Evolutionary conservation across 2,113 vertebrate genomes (phyloP), one percentile per base, ranked within the genome.

Genomic region (Chloroceryle aenea): DNA sequence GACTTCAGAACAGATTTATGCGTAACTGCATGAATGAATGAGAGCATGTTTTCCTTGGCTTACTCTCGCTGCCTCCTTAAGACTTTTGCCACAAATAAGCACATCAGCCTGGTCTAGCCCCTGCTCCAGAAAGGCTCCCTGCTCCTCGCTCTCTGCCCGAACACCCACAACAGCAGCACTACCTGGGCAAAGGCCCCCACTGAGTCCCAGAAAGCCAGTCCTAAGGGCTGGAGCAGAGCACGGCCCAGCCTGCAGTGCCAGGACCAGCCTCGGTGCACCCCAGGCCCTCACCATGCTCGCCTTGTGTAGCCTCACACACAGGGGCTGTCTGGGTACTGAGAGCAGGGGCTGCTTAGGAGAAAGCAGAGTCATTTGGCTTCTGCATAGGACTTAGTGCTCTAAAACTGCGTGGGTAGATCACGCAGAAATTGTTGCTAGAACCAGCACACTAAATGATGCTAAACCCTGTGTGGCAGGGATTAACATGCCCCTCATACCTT

Each of bases 221-320:
- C n/a, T 9, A 7, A 36, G 71, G 52, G 52, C 73, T 53, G 25
- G 66, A 66, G 50, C 48, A 9, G 45, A n/a, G 36, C 43, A 2
- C 19, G 4, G 50, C 34, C 9, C 23, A 12, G 26, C 26, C 3
- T 1, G 62, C 38, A 19, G 53, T 12, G 32, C 58, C 3, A 3
- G 12, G 6, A 45, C 45, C 74, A 18, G 25, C 43, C 26, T 14
- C 3, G 0, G 32, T 27, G 59, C 68, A 25, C 32, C 67, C 75
- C 36, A 4, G 2, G 6, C 43, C 13, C 0, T 6, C 2, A 0
- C 38, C 7, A 19, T 3, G 6, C 42, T 56, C 47, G 1, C 0
- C 0, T 59, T 15, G 42, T 0, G 8, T 5, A 38, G 58, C 3
- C 0, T 29, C 26, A 12, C n/a, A 14, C 63, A 4, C 12, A 12